Percentiles rank a stretch among this genome's conserved stretches.
phyloP scores from a whole-genome alignment of 2,888 invertebrate species.

The Stenolophus ochropezus region DNA sequence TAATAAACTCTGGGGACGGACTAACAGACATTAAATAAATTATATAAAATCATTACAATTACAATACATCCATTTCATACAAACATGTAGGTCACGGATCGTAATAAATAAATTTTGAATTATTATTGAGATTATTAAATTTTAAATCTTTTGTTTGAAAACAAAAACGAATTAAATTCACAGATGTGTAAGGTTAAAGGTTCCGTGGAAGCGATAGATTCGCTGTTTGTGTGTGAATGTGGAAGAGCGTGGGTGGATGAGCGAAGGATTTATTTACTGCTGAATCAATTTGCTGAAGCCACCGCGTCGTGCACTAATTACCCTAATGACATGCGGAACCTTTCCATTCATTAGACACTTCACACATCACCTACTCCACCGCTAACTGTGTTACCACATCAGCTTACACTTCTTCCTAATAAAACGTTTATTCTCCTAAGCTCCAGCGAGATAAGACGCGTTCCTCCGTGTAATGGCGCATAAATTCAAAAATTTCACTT shows the following conservation, averaged over 20 bases:
- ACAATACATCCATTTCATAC: no score
- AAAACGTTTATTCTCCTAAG: background rate
- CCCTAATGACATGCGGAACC: constrained; percentile 44
- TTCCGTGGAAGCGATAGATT: background rate
- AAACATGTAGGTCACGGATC: no score
- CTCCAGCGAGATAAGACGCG: constrained; percentile 1
- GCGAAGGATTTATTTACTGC: constrained; percentile 44
- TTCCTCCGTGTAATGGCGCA: constrained; percentile 21
- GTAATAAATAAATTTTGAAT: no score
- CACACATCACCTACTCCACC: constrained; percentile 12
- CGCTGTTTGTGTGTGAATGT: background rate
- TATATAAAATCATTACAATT: no score
- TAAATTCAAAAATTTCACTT: constrained; percentile 35
- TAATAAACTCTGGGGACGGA: no score
- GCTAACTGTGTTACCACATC: constrained; percentile 2
- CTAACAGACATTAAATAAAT: no score
- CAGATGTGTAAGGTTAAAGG: no score
- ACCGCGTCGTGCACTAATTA: constrained; percentile 41
- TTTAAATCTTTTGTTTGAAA: no score
- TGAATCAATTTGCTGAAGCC: constrained; percentile 45
- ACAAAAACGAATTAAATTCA: no score
- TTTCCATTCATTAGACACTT: constrained; percentile 37
- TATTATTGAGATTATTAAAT: no score
- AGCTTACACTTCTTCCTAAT: background rate
- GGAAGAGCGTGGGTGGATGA: constrained; percentile 1